Conservation (phyloP, 2,113 vertebrate species). For the Micromys minutus region DNA sequence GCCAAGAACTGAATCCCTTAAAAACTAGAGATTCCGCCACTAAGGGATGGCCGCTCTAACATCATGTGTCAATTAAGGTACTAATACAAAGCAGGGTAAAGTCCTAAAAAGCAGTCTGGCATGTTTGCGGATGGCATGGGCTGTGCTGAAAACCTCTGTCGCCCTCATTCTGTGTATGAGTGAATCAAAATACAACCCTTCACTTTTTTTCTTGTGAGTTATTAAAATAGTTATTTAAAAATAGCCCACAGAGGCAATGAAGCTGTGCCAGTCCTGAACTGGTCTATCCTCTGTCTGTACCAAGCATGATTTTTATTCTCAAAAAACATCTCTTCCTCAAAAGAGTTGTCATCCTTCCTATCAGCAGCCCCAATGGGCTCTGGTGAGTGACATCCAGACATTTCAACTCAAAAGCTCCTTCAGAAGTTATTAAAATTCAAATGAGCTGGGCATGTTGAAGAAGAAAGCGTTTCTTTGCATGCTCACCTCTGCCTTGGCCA, state of each 20-base stretch:
- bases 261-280: not conserved
- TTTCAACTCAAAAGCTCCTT: slow-evolving; percentile 79
- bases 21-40: not conserved
- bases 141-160: slow-evolving; percentile 1
- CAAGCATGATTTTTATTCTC: slow-evolving; percentile 59
- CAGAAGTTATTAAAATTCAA: slow-evolving; percentile 84
- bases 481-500: slow-evolving; percentile 79
- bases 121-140: slow-evolving; percentile 35
- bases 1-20: not conserved
- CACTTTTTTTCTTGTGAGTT: not conserved
- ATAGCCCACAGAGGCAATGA: not conserved
- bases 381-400: slow-evolving; percentile 79
- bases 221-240: slow-evolving; percentile 46
- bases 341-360: slow-evolving; percentile 76
- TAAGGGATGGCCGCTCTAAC: not conserved
- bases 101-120: not conserved
- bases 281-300: not conserved
- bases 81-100: not conserved
- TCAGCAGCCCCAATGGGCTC: slow-evolving; percentile 62
- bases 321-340: slow-evolving; percentile 70
- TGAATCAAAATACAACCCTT: not conserved
- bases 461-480: slow-evolving; percentile 80
- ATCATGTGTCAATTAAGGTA: not conserved
- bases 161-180: not conserved
- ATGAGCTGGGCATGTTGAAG: slow-evolving; percentile 78